Evolutionary conservation across 1,140 invertebrate genomes (phyloP).

Genomic region (Heliothis virescens): DNA sequence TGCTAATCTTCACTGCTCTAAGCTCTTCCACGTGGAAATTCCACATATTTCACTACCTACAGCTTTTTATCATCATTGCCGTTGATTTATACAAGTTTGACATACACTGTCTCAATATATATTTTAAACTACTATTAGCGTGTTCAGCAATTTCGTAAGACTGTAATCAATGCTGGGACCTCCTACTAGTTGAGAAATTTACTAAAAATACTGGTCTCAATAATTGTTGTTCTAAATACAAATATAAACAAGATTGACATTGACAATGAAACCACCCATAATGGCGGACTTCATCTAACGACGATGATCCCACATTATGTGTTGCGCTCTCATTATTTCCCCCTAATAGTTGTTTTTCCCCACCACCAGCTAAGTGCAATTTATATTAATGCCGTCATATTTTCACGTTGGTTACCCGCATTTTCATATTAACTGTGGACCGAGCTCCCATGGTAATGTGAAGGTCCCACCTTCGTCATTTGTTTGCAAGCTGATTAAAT

Average conservation of each 20-base stretch:
- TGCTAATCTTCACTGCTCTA: too few relatives aligned
- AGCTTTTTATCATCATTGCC: too few relatives aligned
- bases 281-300: neutral
- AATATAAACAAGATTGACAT: neutral
- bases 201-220: too few relatives aligned
- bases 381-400: constrained; percentile 81
- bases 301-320: constrained; percentile 45
- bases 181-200: too few relatives aligned
- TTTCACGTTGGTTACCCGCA: constrained; percentile 78
- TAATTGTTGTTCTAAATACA: neutral
- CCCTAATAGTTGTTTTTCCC: constrained; percentile 73
- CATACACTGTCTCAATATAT: too few relatives aligned
- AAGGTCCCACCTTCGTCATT: constrained; percentile 78
- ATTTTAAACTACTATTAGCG: too few relatives aligned
- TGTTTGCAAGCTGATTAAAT: constrained; percentile 80
- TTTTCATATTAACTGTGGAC: constrained; percentile 80
- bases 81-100: too few relatives aligned
- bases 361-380: constrained; percentile 70
- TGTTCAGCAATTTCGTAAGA: too few relatives aligned
- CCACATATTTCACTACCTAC: too few relatives aligned
- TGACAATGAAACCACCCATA: constrained; percentile 14
- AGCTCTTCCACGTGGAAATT: too few relatives aligned
- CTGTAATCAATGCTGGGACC: too few relatives aligned
- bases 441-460: constrained; percentile 74
- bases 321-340: constrained; percentile 52